Conservation (phyloP, 1,140 invertebrate species). For the Megathymus violae region DNA sequence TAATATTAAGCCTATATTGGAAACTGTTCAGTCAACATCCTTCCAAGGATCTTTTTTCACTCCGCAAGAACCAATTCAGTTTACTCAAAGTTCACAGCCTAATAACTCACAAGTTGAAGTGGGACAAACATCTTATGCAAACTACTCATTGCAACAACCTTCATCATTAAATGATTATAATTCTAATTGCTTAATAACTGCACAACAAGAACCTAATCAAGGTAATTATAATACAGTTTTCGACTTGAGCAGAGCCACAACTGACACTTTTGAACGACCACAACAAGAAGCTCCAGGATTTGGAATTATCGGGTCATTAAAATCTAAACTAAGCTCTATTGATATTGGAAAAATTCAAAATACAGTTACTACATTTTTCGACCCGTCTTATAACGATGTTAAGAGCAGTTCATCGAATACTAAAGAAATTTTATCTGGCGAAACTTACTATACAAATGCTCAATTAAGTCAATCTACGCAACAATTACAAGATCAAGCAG, state of each 20-base stretch:
- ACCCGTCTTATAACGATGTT: constrained; percentile 66
- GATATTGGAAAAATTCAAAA: constrained; percentile 80
- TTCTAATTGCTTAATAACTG: constrained; percentile 21
- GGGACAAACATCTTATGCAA: constrained; percentile 10
- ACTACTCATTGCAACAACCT: constrained; percentile 5
- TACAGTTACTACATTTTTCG: constrained; percentile 78
- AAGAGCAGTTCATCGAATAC: constrained; percentile 41
- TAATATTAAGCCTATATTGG: constrained; percentile 64
- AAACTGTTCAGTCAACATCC: constrained; percentile 44
- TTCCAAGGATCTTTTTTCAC: constrained; percentile 66
- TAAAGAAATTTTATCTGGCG: constrained; percentile 40
- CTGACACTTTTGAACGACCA: constrained; percentile 53
- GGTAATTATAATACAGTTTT: constrained; percentile 65
- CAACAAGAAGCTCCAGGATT: constrained; percentile 61
- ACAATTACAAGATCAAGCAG: constrained; percentile 33
- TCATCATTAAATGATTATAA: constrained; percentile 37
- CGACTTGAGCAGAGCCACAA: constrained; percentile 65
- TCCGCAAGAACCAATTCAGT: constrained; percentile 34
- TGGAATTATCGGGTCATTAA: constrained; percentile 74
- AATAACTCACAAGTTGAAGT: neutral
- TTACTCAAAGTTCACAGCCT: constrained; percentile 6
- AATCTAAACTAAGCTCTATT: constrained; percentile 73
- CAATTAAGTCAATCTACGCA: constrained; percentile 27
- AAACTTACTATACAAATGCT: constrained; percentile 1
- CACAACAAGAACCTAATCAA: constrained; percentile 37